phyloP scores from a whole-genome alignment of 2,113 vertebrate genomes.

The Enhydra lutris region DNA sequence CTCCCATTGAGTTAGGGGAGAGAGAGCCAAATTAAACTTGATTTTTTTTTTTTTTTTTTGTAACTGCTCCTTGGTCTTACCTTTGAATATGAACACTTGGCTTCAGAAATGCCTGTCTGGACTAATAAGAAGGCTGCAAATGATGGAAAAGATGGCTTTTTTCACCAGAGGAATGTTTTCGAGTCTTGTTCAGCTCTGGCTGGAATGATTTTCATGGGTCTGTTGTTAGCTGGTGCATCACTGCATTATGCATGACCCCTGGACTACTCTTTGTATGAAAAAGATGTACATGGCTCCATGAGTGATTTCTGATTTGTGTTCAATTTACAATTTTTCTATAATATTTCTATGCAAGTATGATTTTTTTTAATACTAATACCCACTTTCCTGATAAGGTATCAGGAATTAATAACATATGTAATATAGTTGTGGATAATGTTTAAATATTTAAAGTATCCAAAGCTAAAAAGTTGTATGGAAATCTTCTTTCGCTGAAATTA shows the following conservation, averaged over 20 bases:
- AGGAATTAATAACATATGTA: conserved; percentile 64
- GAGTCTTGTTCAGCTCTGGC: conserved; percentile 51
- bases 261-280: conserved; percentile 58
- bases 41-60: not conserved
- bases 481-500: conserved; percentile 56
- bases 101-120: not conserved
- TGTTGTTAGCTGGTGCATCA: conserved; percentile 65
- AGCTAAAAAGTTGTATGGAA: conserved; percentile 54
- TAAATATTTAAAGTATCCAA: conserved; percentile 75
- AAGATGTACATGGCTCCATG: conserved; percentile 53
- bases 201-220: conserved; percentile 67
- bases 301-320: conserved; percentile 74
- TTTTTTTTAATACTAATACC: conserved; percentile 74
- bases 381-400: conserved; percentile 72
- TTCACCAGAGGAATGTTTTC: conserved; percentile 66
- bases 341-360: conserved; percentile 74
- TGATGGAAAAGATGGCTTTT: not conserved
- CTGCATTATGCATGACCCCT: conserved; percentile 73
- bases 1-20: conserved; percentile 16
- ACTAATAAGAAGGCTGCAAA: not conserved
- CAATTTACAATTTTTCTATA: conserved; percentile 69
- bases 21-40: not conserved
- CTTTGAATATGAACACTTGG: conserved; percentile 24
- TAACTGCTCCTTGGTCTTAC: not conserved
- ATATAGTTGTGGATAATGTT: conserved; percentile 52